A percentile compares a stretch with the other conserved stretches of the same genome.
Conservation (phyloP, 2,797 vertebrate genomes). For the Characodon lateralis region DNA sequence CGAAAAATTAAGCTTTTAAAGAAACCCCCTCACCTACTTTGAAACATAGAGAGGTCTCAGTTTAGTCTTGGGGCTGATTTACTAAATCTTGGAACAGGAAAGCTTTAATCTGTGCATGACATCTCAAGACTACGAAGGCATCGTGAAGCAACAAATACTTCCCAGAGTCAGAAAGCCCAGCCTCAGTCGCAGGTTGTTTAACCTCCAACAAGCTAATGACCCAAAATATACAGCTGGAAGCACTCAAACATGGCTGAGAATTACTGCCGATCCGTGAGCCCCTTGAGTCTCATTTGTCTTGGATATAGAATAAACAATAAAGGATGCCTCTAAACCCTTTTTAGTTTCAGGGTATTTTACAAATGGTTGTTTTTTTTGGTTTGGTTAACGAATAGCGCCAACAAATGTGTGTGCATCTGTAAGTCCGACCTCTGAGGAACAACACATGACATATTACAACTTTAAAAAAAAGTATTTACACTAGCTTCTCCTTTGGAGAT, state of each 20-base stretch:
- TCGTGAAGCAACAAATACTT: too few relatives aligned
- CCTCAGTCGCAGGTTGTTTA: too few relatives aligned
- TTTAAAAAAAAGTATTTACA: neutral
- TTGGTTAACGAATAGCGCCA: neutral
- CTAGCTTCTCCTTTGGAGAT: neutral
- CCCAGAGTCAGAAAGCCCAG: too few relatives aligned
- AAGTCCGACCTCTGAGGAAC: neutral
- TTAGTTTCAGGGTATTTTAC: neutral
- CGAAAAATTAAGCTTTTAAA: too few relatives aligned
- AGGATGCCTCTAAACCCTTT: neutral
- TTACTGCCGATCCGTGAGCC: neutral
- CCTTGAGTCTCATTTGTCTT: neutral
- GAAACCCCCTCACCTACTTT: too few relatives aligned
- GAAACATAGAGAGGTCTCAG: neutral
- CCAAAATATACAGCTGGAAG: too few relatives aligned
- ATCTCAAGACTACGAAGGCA: neutral
- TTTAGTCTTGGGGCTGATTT: neutral
- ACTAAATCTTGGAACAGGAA: neutral
- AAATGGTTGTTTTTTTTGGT: neutral
- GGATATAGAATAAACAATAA: neutral
- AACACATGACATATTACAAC: neutral
- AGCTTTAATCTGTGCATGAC: neutral
- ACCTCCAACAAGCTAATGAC: too few relatives aligned
- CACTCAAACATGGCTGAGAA: neutral
- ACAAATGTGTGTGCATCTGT: neutral